Evolutionary conservation across 1,140 invertebrate species (phyloP).

Genomic region (Drosophila melanogaster): DNA sequence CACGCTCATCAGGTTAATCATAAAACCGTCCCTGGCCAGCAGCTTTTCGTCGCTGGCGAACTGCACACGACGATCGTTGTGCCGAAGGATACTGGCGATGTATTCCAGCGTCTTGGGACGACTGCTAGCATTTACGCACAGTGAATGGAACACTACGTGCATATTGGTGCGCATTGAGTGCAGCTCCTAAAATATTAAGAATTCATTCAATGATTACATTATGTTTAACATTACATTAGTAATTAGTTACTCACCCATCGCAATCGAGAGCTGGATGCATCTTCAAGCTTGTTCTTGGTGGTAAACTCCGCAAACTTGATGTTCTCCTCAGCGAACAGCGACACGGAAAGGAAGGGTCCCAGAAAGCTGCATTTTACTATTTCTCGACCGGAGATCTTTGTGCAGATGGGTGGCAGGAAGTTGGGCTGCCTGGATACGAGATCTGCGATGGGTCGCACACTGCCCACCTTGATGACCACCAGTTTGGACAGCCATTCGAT

Average conservation of each 20-base stretch:
- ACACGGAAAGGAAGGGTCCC: slow-evolving; percentile 95
- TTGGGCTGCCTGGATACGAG: slow-evolving; percentile 90
- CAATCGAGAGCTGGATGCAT: slow-evolving; percentile 57
- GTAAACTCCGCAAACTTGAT: slow-evolving; percentile 89
- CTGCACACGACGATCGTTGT: slow-evolving; percentile 95
- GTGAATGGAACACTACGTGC: slow-evolving; percentile 92
- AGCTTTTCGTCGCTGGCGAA: slow-evolving; percentile 94
- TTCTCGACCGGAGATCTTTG: slow-evolving; percentile 91
- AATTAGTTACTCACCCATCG: slow-evolving; percentile 63
- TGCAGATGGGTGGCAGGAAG: slow-evolving; percentile 90
- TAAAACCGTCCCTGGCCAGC: slow-evolving; percentile 96
- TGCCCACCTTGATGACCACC: slow-evolving; percentile 88
- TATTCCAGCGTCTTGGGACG: slow-evolving; percentile 92
- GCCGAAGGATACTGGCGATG: slow-evolving; percentile 89
- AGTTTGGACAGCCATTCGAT: slow-evolving; percentile 89
- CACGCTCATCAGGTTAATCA: slow-evolving; percentile 96
- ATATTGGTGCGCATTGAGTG: slow-evolving; percentile 90
- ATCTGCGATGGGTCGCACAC: slow-evolving; percentile 90
- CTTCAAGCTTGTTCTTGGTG: slow-evolving; percentile 85
- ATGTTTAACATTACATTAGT: background rate
- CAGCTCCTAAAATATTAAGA: slow-evolving; percentile 85
- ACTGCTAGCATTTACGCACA: slow-evolving; percentile 91
- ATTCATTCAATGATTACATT: too few relatives aligned
- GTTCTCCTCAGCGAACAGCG: slow-evolving; percentile 97
- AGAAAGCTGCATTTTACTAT: slow-evolving; percentile 92